These are phyloP conservation scores for Fundulus diaphanus DNA, from an alignment of 2,797 vertebrate species.

Conservation along the genomic window DNA sequence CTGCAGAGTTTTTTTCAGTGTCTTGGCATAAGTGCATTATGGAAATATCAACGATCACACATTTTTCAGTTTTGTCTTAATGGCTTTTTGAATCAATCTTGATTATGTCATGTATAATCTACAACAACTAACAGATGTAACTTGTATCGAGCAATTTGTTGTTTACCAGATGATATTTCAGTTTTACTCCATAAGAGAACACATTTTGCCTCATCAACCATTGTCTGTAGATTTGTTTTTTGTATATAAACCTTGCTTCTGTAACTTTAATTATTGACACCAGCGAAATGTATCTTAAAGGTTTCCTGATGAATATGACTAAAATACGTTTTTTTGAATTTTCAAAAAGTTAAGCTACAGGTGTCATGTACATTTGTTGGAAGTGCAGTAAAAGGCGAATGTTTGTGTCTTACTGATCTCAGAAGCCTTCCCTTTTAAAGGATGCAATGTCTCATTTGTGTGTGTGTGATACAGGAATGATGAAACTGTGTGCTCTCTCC, in stretches of 20 bases:
- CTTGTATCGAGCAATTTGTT: not conserved
- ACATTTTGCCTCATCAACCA: not conserved
- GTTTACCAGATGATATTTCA: not conserved
- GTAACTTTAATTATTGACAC: not conserved
- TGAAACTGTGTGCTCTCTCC: not conserved
- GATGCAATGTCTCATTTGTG: not conserved
- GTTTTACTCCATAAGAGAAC: not conserved
- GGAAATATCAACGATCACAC: too few species aligned
- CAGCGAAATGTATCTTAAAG: not conserved
- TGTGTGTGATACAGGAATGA: not conserved
- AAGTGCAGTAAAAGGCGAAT: not conserved
- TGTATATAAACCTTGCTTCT: not conserved
- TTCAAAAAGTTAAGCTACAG: slow-evolving; percentile 1
- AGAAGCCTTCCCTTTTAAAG: not conserved
- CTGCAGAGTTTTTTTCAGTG: too few species aligned
- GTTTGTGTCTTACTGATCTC: not conserved
- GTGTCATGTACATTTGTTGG: not conserved
- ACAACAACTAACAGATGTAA: too few species aligned
- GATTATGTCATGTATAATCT: too few species aligned
- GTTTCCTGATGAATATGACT: not conserved
- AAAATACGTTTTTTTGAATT: not conserved
- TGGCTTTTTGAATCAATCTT: too few species aligned
- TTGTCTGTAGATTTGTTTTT: not conserved
- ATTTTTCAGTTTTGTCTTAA: too few species aligned
- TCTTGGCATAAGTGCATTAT: too few species aligned